These are phyloP conservation scores for Myopa testacea DNA, from an alignment of 2,888 invertebrate species.

Conservation along the genomic window DNA sequence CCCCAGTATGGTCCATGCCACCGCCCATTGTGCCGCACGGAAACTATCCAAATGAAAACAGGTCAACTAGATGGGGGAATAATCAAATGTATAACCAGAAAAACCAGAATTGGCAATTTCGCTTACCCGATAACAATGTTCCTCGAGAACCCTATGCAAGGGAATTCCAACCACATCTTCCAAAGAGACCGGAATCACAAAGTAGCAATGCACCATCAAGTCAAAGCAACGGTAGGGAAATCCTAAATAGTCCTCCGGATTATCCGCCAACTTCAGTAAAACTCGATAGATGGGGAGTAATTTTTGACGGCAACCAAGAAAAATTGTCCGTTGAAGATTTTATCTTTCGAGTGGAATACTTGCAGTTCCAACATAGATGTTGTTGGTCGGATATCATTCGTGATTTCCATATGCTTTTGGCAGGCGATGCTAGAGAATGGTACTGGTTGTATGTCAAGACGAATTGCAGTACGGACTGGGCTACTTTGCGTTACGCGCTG, in stretches of 20 bases:
- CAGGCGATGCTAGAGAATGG: constrained; percentile 33
- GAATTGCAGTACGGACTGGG: constrained; percentile 20
- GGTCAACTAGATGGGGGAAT: too few species aligned
- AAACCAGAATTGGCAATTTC: neutral
- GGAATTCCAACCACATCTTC: neutral
- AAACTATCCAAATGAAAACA: too few species aligned
- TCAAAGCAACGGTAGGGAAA: neutral
- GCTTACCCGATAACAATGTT: neutral
- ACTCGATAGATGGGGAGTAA: constrained; percentile 33
- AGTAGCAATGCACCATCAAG: neutral
- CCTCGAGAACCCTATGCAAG: neutral
- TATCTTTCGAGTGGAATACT: constrained; percentile 31
- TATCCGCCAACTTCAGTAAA: neutral
- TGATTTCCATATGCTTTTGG: constrained; percentile 32
- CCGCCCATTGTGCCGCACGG: too few species aligned
- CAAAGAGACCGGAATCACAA: neutral
- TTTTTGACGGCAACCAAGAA: constrained; percentile 31
- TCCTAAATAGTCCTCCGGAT: neutral
- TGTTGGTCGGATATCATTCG: constrained; percentile 8
- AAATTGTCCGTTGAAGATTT: constrained; percentile 33
- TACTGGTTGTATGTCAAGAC: constrained; percentile 35
- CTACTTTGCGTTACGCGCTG: constrained; percentile 21
- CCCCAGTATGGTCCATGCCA: too few species aligned
- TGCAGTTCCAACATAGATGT: constrained; percentile 26
- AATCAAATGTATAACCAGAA: neutral